A percentile compares a stretch with the other conserved stretches of the same genome.
Evolutionary conservation across 2,888 invertebrate species (phyloP).

Genomic region (Calephelis perditalis): DNA sequence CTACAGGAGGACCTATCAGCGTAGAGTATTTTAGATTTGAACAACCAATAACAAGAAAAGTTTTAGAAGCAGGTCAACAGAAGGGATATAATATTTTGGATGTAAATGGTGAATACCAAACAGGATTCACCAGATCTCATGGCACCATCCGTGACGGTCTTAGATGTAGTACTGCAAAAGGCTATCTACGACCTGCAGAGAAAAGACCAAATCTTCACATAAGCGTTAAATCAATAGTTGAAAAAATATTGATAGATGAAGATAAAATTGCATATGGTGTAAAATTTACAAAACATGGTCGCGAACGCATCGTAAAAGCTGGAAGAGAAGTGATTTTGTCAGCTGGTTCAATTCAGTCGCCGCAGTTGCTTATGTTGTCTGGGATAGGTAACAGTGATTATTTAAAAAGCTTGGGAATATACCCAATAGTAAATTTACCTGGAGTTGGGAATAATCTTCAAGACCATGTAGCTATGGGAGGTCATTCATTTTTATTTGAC

Average conservation of each 20-base stretch:
- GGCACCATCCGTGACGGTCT: constrained; percentile 88
- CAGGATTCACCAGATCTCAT: constrained; percentile 87
- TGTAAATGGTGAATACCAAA: constrained; percentile 87
- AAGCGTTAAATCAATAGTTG: constrained; percentile 82
- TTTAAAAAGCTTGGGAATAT: constrained; percentile 78
- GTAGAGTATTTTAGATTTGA: constrained; percentile 85
- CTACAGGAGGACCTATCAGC: constrained; percentile 83
- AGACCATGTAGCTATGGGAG: constrained; percentile 90
- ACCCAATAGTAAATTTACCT: constrained; percentile 78
- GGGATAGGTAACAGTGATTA: constrained; percentile 86
- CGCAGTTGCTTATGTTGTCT: constrained; percentile 91
- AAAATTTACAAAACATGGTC: constrained; percentile 78
- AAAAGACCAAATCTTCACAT: constrained; percentile 86
- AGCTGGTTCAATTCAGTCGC: constrained; percentile 90
- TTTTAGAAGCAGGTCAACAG: constrained; percentile 83
- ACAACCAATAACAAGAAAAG: constrained; percentile 83
- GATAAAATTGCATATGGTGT: constrained; percentile 82
- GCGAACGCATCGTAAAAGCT: constrained; percentile 76
- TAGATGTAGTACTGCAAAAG: constrained; percentile 91
- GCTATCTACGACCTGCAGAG: constrained; percentile 83
- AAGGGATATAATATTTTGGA: constrained; percentile 84
- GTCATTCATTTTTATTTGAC: constrained; percentile 84
- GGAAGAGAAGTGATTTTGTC: constrained; percentile 89
- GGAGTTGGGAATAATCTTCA: constrained; percentile 90
- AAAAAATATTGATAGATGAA: constrained; percentile 81